Percentiles rank a stretch among this genome's conserved stretches.
These are phyloP conservation scores for Mormyrus proboscirostris DNA, from an alignment of 2,797 vertebrate genomes.

Conservation along the genomic window DNA sequence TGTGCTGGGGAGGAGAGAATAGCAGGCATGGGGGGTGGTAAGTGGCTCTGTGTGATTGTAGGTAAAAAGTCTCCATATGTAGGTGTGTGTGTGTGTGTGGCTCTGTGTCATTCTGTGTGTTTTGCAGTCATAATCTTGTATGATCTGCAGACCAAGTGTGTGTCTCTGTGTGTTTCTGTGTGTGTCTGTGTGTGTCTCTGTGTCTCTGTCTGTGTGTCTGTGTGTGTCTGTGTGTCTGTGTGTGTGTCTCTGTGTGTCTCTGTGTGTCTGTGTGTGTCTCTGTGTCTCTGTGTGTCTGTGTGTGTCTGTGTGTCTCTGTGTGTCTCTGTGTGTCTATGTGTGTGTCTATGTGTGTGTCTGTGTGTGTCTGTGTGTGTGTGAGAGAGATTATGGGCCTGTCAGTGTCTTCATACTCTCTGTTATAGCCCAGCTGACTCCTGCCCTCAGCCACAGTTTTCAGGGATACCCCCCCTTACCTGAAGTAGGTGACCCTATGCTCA, in stretches of 20 bases:
- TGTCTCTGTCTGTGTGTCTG: no score
- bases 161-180: neutral
- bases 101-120: neutral
- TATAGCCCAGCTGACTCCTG: neutral
- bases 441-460: neutral
- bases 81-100: neutral
- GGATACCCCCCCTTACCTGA: neutral
- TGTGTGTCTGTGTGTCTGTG: neutral
- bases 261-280: neutral
- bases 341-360: neutral
- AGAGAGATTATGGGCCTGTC: neutral
- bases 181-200: neutral
- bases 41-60: neutral
- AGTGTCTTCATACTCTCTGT: neutral
- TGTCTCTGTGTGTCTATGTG: neutral
- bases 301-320: neutral
- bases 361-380: neutral
- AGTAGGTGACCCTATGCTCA: neutral
- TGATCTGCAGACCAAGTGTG: neutral
- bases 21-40: neutral
- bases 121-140: neutral
- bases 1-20: neutral
- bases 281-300: no score
- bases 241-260: neutral
- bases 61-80: neutral